Evolutionary conservation across 2,888 invertebrate species (phyloP).

Genomic region (Drosophila antonietae): DNA sequence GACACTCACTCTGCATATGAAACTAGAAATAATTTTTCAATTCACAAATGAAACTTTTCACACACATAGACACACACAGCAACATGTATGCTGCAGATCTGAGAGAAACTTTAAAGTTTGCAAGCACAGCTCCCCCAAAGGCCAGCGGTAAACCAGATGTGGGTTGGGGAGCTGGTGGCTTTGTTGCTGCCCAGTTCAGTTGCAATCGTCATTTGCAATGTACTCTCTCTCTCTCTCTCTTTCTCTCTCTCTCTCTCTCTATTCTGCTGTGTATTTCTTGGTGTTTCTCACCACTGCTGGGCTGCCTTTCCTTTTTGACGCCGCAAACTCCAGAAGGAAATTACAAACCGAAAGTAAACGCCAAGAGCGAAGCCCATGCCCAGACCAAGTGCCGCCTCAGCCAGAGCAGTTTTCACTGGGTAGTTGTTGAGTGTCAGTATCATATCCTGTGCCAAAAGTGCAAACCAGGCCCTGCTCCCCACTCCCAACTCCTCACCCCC

Average conservation of each 20-base stretch:
- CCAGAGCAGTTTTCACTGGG: slow-evolving; percentile 49
- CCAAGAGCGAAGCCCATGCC: slow-evolving; percentile 55
- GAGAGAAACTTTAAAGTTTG: slow-evolving; percentile 65
- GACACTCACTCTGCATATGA: slow-evolving; percentile 71
- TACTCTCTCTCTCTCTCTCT: slow-evolving; percentile 33
- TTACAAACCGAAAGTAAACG: slow-evolving; percentile 80
- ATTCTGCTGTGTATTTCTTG: slow-evolving; percentile 56
- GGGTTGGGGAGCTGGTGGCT: slow-evolving; percentile 1
- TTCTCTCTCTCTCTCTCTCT: slow-evolving; percentile 28
- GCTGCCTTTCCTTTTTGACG: slow-evolving; percentile 62
- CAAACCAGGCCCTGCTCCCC: slow-evolving; percentile 46
- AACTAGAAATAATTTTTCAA: slow-evolving; percentile 75
- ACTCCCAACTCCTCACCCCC: not conserved
- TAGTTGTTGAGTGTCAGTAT: slow-evolving; percentile 80
- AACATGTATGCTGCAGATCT: slow-evolving; percentile 46
- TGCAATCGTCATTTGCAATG: slow-evolving; percentile 72
- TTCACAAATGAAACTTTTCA: slow-evolving; percentile 77
- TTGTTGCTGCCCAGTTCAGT: slow-evolving; percentile 41
- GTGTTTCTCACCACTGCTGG: slow-evolving; percentile 53
- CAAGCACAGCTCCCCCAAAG: slow-evolving; percentile 64
- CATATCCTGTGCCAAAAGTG: slow-evolving; percentile 80
- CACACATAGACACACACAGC: slow-evolving; percentile 33
- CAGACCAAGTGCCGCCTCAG: not conserved
- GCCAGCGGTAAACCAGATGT: slow-evolving; percentile 56
- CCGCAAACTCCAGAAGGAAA: slow-evolving; percentile 75